Percentiles rank a stretch among this genome's conserved stretches.
Conservation (phyloP, 2,888 invertebrate species). For the Trypoxylon attenuatum region DNA sequence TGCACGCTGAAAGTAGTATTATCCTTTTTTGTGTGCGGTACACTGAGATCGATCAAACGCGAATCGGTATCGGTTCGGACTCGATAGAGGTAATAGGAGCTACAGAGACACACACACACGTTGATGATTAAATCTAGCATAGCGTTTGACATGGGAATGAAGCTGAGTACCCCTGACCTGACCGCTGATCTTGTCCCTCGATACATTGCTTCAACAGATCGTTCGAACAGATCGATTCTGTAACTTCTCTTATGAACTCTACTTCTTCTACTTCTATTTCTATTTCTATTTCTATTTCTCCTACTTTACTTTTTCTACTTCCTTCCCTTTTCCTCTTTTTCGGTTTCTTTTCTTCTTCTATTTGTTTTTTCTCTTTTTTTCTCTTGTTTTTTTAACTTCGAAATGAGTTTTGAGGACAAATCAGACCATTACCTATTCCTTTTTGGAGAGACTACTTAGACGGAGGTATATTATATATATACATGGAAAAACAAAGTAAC, state of each 20-base stretch:
- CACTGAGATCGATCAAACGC: conserved; percentile 30
- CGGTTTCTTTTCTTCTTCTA: too few species aligned
- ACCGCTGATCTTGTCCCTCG: conserved; percentile 41
- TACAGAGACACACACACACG: conserved; percentile 32
- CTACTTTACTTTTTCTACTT: too few species aligned
- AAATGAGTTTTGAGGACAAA: conserved; percentile 4
- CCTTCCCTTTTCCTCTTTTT: too few species aligned
- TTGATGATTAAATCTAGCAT: conserved; percentile 46
- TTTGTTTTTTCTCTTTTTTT: too few species aligned
- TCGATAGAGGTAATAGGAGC: conserved; percentile 45
- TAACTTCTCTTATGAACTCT: background rate
- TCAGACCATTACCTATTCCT: background rate
- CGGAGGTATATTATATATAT: conserved; percentile 6
- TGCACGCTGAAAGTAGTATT: conserved; percentile 50
- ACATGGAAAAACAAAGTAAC: conserved; percentile 20
- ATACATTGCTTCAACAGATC: conserved; percentile 48
- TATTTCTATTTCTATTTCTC: too few species aligned
- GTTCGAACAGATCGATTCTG: conserved; percentile 30
- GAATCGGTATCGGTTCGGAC: conserved; percentile 39
- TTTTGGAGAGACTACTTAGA: background rate
- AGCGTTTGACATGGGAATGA: conserved; percentile 54
- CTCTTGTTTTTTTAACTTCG: conserved; percentile 20
- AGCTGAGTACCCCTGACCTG: conserved; percentile 42
- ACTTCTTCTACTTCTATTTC: too few species aligned
- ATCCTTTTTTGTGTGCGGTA: conserved; percentile 46